Base-by-base conservation (phyloP, 2,113 vertebrate genomes). In the Microcebus murinus region DNA sequence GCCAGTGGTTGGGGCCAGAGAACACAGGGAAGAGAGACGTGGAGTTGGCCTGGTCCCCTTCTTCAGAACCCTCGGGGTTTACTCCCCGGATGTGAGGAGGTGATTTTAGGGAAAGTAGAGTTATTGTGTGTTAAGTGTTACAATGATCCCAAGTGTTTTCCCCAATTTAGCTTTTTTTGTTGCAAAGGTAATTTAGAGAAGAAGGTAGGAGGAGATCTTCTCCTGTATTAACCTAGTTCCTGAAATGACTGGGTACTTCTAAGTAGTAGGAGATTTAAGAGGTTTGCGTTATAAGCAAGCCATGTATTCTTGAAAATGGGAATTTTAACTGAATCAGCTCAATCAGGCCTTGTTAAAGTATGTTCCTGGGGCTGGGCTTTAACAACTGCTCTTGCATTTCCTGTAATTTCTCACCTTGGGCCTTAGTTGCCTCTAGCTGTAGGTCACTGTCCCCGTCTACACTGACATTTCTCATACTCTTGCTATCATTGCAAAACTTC, bases 121-220 rank as follows among this genome's bases (percentile, higher is more conserved):
- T 59, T 59, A 63, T 45, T 74, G 4, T 50, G 23, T 14, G 17
- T 23, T 50, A 70, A 95, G 10, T 34, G 8, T 82, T 93, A 74
- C 20, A 89, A 18, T 63, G 87, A 21, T 23, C 17, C 36, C 48
- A 84, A 76, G 48, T 42, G 57, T 81, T 68, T 8, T 0, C 25
- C 17, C 21, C 8, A 39, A 20, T 77, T 87, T 29, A 63, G 59
- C 39, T 77, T 85, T 77, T 25, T 68, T 94, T 81, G 18, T 68
- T 71, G 31, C 48, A 61, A n/a, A 95, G 52, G 29, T 90, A 89
- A 87, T 82, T 77, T 96, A 85, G 86, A 68, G 36, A 91, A 81
- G 21, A 86, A 87, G 20, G 11, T n/a, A 84, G 68, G n/a, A 82
- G 29, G 55, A n/a, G 4, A 50, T 11, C 13, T 71, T 96, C 50